Base-by-base conservation (phyloP, 2,797 vertebrate species). In the Arnoldichthys spilopterus region DNA sequence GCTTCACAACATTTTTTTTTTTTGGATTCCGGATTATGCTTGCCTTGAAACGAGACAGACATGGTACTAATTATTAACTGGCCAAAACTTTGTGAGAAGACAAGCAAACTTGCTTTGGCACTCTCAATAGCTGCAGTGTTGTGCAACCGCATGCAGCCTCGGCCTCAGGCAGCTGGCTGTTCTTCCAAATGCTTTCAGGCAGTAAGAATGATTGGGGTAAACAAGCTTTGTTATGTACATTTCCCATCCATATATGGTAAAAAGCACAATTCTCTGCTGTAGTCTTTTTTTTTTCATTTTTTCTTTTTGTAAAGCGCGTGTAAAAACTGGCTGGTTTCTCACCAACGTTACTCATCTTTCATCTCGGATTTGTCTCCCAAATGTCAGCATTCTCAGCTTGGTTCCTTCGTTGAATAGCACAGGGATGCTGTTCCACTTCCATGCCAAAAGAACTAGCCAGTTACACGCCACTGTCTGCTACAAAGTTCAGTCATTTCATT, bases 241-340 rank as follows among this genome's bases (percentile, higher is more conserved):
- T 76, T 86, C 85, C 76, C 72, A 61, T 82, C 90, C 89, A 79
- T 88, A 82, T 88, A 89, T 74, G 88, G 87, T 82, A 40, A 88
- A 81, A 88, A 84, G n/a, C 51, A 51, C 76, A 86, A 80, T 62
- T 67, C 54, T 70, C 62, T 45, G 76, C 26, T 81, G 74, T 70
- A 67, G 70, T 54, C 18, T 22, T 22, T 56, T 58, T 64, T 62
- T 20, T 53, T n/a, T n/a, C n/a, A n/a, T 63, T 37, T 40, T 40
- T 16, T 40, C 34, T 22, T 26, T 76, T 22, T 73, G 71, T 85
- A 77, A 85, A 86, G 79, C 89, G 86, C 88, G 86, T 87, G 88
- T 90, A 93, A 91, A 93, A 89, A 82, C 82, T 30, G 77, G 45
- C 81, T 77, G 78, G 30, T 67, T 82, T 74, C 81, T 75, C 74